Evolutionary conservation across 30 jellyfish, hydroid and myxozoan species (phyloP).

Genomic region (Turritopsis rubra): DNA sequence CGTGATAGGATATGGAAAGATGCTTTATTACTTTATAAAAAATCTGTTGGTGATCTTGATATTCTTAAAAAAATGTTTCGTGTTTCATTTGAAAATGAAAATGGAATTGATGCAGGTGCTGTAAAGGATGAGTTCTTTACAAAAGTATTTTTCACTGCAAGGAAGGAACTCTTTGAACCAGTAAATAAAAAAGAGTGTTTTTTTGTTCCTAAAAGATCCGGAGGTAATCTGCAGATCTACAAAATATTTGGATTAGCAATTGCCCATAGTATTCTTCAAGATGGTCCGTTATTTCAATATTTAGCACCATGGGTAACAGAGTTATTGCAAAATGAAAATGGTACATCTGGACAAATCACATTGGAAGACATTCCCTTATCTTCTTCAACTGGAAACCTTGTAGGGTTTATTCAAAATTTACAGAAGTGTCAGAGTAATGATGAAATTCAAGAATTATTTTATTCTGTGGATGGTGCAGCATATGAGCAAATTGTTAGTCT

Average conservation of each 20-base stretch:
- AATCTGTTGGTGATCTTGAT: not conserved
- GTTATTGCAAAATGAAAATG: constrained; percentile 2
- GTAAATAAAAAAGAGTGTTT: not conserved
- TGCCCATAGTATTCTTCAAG: constrained; percentile 46
- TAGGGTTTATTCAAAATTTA: constrained; percentile 5
- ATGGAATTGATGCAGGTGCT: constrained; percentile 21
- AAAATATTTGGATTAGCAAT: constrained; percentile 39
- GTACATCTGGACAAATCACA: not conserved
- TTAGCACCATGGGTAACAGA: constrained; percentile 23
- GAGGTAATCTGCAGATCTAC: constrained; percentile 41
- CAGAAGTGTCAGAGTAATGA: constrained; percentile 16
- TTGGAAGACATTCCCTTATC: not conserved
- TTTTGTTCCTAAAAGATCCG: constrained; percentile 45
- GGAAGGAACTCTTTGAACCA: constrained; percentile 7
- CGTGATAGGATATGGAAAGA: not conserved
- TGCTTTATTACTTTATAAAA: constrained; percentile 2
- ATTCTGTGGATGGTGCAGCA: constrained; percentile 46
- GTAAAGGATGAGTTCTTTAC: constrained; percentile 6
- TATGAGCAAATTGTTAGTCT: constrained; percentile 36
- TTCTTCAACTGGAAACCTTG: not conserved
- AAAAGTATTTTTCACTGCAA: constrained; percentile 5
- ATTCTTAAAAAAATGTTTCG: not conserved
- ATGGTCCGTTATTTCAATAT: constrained; percentile 35
- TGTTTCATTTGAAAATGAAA: constrained; percentile 1
- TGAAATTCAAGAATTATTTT: constrained; percentile 29